Base-by-base conservation (phyloP, 2,888 invertebrate genomes). In the Agonum fuliginosum region DNA sequence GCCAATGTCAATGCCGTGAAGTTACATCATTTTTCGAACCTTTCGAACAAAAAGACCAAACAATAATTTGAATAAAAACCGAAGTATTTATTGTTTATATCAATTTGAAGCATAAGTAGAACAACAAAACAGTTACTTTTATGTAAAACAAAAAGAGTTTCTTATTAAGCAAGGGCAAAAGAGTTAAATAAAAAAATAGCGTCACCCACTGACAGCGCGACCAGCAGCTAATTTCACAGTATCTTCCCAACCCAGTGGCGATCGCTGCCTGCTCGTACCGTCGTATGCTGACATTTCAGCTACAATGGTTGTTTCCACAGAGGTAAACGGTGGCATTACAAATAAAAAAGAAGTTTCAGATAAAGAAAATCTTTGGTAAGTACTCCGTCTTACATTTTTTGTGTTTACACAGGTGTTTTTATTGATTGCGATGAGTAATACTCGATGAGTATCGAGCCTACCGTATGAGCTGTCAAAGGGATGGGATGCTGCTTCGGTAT, bases 311-410 rank as follows among this genome's bases (percentile, higher is more conserved):
- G 70, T 69, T 54, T 70, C 77, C 14, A 78, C 74, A 58, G 78
- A 79, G 79, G 78, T 71, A 48, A 79, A 78, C 67, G 72, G 76
- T 54, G 71, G 46, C 58, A 74, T 75, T 46, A 51, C 73, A 14
- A 73, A 77, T 67, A 91, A 91, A 88, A 91, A 91, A 81, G 90
- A 90, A 81, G 87, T 87, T 82, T 91, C 91, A 82, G 88, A 87
- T 84, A 90, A 91, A 87, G 91, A 92, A 84, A 92, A 91, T 87
- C 87, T 92, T 86, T 92, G 92, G 92, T 91, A 90, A 88, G 82
- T 46, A 14, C 37, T 17, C 1, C 14, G n/a, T 62, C 14, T 62
- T 62, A 30, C 17, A 30, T 62, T 6, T 62, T 54, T 30, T 17
- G 8, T 54, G 24, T 54, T 22, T 54, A 54, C n/a, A 54, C 24